These are phyloP conservation scores for Calameuta pallipes DNA, from an alignment of 2,888 invertebrate genomes.

Conservation along the genomic window DNA sequence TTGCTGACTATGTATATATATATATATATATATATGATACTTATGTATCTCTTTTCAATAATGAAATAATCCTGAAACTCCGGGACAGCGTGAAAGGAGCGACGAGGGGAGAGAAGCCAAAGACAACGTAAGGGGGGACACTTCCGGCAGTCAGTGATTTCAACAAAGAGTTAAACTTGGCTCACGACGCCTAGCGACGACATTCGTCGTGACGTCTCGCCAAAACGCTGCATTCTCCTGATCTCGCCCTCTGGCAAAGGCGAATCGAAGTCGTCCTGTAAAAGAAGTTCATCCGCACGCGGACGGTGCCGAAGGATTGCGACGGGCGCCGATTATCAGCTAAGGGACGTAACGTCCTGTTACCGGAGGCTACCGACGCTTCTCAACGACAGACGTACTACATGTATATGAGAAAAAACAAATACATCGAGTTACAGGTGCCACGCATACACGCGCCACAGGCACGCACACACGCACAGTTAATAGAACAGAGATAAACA, in stretches of 20 bases:
- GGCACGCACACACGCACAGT: not conserved
- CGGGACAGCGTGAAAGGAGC: not conserved
- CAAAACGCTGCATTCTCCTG: not conserved
- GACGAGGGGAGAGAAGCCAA: not conserved
- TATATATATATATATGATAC: not conserved
- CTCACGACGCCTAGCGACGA: not conserved
- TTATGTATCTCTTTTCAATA: not conserved
- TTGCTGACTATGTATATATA: not conserved
- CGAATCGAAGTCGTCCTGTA: not conserved
- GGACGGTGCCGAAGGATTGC: not conserved
- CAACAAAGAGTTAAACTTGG: not conserved
- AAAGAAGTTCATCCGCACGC: not conserved
- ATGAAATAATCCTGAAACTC: not conserved
- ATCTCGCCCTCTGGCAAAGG: not conserved
- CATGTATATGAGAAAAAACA: not conserved
- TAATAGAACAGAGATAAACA: conserved; percentile 7
- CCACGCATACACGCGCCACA: not conserved
- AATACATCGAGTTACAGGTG: not conserved
- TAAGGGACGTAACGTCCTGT: not conserved
- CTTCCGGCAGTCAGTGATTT: not conserved
- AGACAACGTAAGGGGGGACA: not conserved
- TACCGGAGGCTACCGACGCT: conserved; percentile 1
- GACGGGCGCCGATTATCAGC: not conserved
- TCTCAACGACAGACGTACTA: not conserved
- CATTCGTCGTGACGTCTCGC: not conserved